Conservation (phyloP, 2,888 invertebrate genomes). For the Seira ritae region DNA sequence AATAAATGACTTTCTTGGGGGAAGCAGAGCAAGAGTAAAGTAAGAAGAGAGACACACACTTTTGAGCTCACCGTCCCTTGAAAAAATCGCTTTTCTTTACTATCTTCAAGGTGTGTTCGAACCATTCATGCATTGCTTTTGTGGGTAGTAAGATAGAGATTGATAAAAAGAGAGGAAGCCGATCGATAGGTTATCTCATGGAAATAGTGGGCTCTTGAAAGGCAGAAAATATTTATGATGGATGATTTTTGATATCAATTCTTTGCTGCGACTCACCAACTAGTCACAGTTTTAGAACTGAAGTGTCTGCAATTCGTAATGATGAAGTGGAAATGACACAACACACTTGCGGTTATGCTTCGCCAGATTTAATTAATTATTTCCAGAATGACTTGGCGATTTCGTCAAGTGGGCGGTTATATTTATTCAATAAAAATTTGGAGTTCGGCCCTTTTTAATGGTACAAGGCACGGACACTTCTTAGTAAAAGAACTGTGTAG, state of each 20-base stretch:
- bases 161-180: too few relatives aligned
- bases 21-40: slow-evolving; percentile 33
- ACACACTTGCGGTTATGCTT: slow-evolving; percentile 55
- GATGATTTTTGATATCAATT: slow-evolving; percentile 49
- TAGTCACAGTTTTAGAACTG: background rate
- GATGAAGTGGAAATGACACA: slow-evolving; percentile 64
- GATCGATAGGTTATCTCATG: slow-evolving; percentile 8
- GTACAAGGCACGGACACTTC: too few relatives aligned
- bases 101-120: slow-evolving; percentile 69
- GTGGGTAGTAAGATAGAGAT: too few relatives aligned
- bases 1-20: slow-evolving; percentile 26
- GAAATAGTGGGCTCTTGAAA: slow-evolving; percentile 48
- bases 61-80: slow-evolving; percentile 10
- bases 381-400: slow-evolving; percentile 53
- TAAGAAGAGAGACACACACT: slow-evolving; percentile 41
- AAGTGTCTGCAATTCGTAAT: background rate
- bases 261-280: background rate
- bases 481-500: too few relatives aligned
- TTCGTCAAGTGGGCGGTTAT: slow-evolving; percentile 25
- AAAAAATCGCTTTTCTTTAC: slow-evolving; percentile 13
- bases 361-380: slow-evolving; percentile 59
- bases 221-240: slow-evolving; percentile 67
- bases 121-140: slow-evolving; percentile 20
- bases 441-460: background rate
- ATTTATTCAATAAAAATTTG: slow-evolving; percentile 12